Conservation (phyloP, 2,797 vertebrate genomes). For the Acanthornis magna region DNA sequence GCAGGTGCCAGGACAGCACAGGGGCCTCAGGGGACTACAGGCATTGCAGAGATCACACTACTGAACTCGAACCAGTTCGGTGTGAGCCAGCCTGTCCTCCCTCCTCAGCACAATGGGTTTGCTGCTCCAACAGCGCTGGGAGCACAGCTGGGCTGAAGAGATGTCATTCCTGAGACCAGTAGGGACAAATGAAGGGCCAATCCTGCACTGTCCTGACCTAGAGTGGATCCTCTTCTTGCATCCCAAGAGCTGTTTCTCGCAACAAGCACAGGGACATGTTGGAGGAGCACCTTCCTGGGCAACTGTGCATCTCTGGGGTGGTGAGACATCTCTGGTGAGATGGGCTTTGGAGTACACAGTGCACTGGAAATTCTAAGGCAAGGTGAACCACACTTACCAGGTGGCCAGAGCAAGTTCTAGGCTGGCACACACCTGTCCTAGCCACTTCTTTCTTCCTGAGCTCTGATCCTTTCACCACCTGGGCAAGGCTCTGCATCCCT, state of each 20-base stretch:
- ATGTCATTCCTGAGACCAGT: neutral
- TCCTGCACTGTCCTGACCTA: neutral
- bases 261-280: neutral
- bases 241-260: neutral
- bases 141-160: neutral
- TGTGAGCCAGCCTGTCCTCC: neutral
- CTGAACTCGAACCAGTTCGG: constrained; percentile 10
- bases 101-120: neutral
- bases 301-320: neutral
- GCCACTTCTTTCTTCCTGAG: neutral
- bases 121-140: neutral
- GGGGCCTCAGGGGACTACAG: constrained; percentile 46
- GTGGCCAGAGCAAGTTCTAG: neutral
- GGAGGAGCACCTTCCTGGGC: neutral
- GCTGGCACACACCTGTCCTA: neutral
- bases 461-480: neutral
- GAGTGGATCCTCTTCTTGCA: neutral
- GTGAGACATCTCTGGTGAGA: neutral
- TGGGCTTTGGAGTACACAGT: neutral
- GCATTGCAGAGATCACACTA: neutral
- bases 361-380: neutral
- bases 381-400: neutral
- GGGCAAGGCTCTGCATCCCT: neutral
- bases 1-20: constrained; percentile 28
- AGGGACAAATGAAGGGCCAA: neutral